Evolutionary conservation across 2,888 invertebrate species (phyloP), one percentile per base, ranked within the genome.

Genomic region (Sipha maydis): DNA sequence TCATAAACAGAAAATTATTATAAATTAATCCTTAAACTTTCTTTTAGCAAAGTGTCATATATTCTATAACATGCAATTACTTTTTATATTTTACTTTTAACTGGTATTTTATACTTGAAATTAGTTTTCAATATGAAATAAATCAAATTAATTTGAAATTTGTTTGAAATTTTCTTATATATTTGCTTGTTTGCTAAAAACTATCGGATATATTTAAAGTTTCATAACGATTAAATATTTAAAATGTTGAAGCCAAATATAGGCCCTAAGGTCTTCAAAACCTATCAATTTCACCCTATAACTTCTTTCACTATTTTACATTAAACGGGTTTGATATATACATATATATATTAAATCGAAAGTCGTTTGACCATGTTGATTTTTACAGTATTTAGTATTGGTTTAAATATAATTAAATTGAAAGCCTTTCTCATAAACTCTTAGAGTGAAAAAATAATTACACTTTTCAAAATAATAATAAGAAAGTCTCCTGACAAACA

Each of bases 221-320:
- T 71, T 31, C 71, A 4, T 31, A 14, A 17, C 1, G 71, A 28
- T 71, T 71, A 31, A 17, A 3, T 17, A 71, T 71, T 71, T 11
- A 71, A 67, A 67, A 28, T 71, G 31, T 28, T 14, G 14, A 14
- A 17, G 14, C 3, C 17, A 71, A 71, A 71, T 14, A 31, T 17
- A 71, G 14, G 28, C 17, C 71, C 71, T 4, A 3, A 17, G 71
- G 28, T 14, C 1, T 31, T 71, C 31, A 14, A 71, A 71, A 14
- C 31, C 4, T 71, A 71, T 3, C 61, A 61, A 28, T 71, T 71
- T 71, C 69, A 41, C 9, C 31, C 71, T 7, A 17, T 19, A 19
- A 25, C 54, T 75, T 83, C 75, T 61, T 75, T 83, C 75, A 83
- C 38, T 19, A 61, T 83, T 83, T 75, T 75, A 41, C 38, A 17